Conservation (phyloP, 2,113 vertebrate genomes). For the Antennarius striatus region DNA sequence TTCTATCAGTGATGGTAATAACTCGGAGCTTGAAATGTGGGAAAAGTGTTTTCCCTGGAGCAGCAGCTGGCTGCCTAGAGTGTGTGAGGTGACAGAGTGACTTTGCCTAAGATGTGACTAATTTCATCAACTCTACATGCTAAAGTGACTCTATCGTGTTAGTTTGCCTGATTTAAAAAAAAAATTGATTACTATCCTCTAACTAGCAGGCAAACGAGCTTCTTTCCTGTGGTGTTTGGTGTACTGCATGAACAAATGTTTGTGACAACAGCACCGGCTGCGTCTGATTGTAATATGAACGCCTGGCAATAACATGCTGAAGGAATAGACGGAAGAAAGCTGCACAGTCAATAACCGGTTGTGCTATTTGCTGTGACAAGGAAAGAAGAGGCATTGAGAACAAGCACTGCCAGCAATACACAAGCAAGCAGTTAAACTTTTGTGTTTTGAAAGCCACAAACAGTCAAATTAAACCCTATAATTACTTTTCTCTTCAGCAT, state of each 20-base stretch:
- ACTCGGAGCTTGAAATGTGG: slow-evolving; percentile 51
- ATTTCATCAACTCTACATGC: slow-evolving; percentile 43
- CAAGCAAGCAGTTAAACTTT: slow-evolving; percentile 37
- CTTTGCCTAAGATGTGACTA: slow-evolving; percentile 47
- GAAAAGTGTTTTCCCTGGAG: slow-evolving; percentile 42
- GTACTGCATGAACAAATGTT: slow-evolving; percentile 10
- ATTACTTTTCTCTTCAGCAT: slow-evolving; percentile 7
- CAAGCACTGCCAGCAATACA: slow-evolving; percentile 7
- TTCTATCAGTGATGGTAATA: slow-evolving; percentile 58
- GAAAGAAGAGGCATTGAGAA: slow-evolving; percentile 39
- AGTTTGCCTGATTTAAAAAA: slow-evolving; percentile 6
- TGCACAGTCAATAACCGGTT: slow-evolving; percentile 31
- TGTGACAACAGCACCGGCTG: background rate
- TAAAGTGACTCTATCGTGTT: slow-evolving; percentile 32
- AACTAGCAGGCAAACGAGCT: slow-evolving; percentile 4
- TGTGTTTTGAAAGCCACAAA: slow-evolving; percentile 25
- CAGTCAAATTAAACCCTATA: slow-evolving; percentile 34
- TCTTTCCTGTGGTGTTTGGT: background rate
- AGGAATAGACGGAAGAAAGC: slow-evolving; percentile 14
- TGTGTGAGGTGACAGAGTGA: slow-evolving; percentile 53
- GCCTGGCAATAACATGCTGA: slow-evolving; percentile 21
- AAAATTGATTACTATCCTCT: slow-evolving; percentile 14
- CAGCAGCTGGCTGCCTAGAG: slow-evolving; percentile 42
- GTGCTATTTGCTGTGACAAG: slow-evolving; percentile 31
- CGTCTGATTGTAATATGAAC: slow-evolving; percentile 21